Conservation (phyloP, 2,797 vertebrate species). For the Sciurus vulgaris region DNA sequence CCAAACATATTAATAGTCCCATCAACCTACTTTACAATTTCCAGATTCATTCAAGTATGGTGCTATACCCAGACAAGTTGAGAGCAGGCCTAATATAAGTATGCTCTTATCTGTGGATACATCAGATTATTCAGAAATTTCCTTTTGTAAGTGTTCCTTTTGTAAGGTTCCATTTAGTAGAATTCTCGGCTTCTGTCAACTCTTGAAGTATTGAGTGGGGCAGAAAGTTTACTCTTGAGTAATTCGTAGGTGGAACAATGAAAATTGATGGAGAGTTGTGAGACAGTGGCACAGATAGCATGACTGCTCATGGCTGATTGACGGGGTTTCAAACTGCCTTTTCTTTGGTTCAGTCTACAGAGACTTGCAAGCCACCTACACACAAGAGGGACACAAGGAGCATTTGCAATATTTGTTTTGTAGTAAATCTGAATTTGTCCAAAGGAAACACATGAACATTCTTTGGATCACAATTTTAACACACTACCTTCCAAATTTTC, state of each 20-base stretch:
- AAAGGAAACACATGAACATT: neutral
- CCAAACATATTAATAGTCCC: neutral
- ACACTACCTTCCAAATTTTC: too few species aligned
- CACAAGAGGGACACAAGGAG: neutral
- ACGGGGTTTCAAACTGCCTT: neutral
- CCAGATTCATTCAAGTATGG: neutral
- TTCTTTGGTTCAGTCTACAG: neutral
- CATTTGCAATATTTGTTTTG: too few species aligned
- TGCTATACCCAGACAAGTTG: neutral
- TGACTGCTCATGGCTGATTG: neutral
- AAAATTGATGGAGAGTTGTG: neutral
- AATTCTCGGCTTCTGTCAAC: neutral
- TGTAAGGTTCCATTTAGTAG: neutral
- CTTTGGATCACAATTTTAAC: neutral
- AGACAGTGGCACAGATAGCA: too few species aligned
- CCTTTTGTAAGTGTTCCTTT: neutral
- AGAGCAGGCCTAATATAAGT: neutral
- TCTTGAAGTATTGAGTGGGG: neutral
- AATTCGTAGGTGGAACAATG: neutral
- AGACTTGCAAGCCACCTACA: too few species aligned
- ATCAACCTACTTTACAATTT: neutral
- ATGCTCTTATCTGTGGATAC: neutral
- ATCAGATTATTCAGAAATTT: neutral
- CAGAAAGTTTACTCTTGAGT: neutral
- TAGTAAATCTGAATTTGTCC: neutral